These are phyloP conservation scores for Sinodicranocentrus sp. DNA, from an alignment of 2,888 invertebrate genomes.

Conservation along the genomic window DNA sequence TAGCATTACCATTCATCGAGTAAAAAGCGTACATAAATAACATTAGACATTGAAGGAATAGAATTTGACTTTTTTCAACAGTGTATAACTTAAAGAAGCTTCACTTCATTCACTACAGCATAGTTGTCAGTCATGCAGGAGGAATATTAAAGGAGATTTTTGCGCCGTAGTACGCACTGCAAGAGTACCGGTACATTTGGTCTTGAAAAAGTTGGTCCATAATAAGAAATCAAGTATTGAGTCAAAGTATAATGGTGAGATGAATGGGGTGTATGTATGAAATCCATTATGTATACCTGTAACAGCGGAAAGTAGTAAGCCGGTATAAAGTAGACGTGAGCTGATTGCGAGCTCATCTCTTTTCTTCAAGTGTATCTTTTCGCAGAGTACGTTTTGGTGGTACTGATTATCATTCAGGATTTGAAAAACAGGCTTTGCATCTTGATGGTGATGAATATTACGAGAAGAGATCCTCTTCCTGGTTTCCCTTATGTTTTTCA, in stretches of 20 bases:
- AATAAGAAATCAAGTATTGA: background rate
- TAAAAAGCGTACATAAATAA: too few relatives aligned
- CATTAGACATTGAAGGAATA: background rate
- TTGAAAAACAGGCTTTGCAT: constrained; percentile 9
- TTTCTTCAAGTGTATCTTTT: background rate
- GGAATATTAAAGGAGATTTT: background rate
- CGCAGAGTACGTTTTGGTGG: background rate
- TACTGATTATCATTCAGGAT: too few relatives aligned
- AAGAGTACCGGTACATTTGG: constrained; percentile 27
- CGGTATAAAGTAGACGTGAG: background rate
- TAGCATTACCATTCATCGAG: too few relatives aligned
- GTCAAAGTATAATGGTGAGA: too few relatives aligned
- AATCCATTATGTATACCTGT: background rate
- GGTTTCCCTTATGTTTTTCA: constrained; percentile 21
- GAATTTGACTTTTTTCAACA: background rate
- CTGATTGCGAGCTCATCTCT: background rate
- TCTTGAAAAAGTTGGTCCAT: background rate
- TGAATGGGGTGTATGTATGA: too few relatives aligned
- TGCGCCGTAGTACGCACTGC: background rate
- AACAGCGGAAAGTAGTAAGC: background rate
- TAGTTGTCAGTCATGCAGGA: constrained; percentile 20
- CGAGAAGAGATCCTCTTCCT: constrained; percentile 38
- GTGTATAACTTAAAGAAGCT: constrained; percentile 10
- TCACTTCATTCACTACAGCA: background rate
- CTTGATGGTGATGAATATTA: background rate